A percentile compares a stretch with the other conserved stretches of the same genome.
Evolutionary conservation across 1,140 invertebrate genomes (phyloP).

Genomic region (Tetraneura akinire): DNA sequence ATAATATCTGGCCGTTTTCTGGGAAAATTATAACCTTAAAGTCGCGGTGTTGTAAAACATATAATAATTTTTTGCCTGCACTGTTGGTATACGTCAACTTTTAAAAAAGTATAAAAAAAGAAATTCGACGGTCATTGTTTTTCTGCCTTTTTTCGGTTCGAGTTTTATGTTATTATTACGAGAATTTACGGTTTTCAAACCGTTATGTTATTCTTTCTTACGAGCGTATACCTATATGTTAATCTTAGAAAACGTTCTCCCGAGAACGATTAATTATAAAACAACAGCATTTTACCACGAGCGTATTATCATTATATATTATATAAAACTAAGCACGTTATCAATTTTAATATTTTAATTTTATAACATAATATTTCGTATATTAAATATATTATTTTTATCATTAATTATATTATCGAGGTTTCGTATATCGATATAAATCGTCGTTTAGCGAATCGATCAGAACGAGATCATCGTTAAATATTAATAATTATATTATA

Average conservation of each 20-base stretch:
- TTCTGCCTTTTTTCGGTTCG: neutral
- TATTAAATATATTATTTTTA: no score
- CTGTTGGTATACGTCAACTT: neutral
- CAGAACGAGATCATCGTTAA: no score
- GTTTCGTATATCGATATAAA: no score
- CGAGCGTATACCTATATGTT: no score
- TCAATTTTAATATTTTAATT: no score
- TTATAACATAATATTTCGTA: no score
- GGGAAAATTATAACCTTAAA: neutral
- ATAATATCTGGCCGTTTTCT: no score
- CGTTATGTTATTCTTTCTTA: neutral
- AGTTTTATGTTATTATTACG: neutral
- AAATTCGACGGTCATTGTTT: no score
- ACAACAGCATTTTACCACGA: neutral
- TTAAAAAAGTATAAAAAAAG: neutral
- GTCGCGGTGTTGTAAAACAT: neutral
- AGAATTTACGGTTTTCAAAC: neutral
- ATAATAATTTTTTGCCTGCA: neutral
- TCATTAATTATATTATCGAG: no score
- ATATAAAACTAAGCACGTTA: no score
- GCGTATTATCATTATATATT: neutral
- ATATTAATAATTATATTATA: no score
- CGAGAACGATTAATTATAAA: constrained; percentile 19
- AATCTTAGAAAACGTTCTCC: neutral
- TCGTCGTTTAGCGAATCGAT: no score